These are phyloP conservation scores for Megamerina dolium DNA, from an alignment of 2,888 invertebrate species.

Conservation along the genomic window DNA sequence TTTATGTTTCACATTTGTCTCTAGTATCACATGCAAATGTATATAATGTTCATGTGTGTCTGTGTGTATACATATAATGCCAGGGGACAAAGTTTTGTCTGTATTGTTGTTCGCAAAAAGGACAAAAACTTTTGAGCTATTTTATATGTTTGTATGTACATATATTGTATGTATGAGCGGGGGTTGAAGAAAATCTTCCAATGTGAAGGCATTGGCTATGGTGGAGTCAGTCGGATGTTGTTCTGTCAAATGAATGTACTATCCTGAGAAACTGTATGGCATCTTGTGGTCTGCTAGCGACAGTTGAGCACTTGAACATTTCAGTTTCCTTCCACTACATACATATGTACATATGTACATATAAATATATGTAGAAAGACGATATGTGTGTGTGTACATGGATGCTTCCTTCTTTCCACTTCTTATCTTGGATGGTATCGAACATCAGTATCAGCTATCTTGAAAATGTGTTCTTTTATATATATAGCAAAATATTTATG, in stretches of 20 bases:
- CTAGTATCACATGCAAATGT: slow-evolving; percentile 1
- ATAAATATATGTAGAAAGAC: neutral
- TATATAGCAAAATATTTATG: no score
- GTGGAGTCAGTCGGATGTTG: slow-evolving; percentile 9
- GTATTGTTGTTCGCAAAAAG: slow-evolving; percentile 13
- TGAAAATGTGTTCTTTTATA: no score
- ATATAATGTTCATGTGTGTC: slow-evolving; percentile 1
- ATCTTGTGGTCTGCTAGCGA: slow-evolving; percentile 41
- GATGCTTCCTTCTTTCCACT: no score
- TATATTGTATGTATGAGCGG: no score
- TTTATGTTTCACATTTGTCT: neutral
- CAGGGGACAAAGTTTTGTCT: no score
- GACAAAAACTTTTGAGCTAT: slow-evolving; percentile 15
- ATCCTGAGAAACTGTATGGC: slow-evolving; percentile 29
- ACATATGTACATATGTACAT: neutral
- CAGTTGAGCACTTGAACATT: slow-evolving; percentile 42
- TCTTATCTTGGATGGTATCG: no score
- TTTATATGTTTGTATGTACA: slow-evolving; percentile 1
- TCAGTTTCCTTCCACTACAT: no score
- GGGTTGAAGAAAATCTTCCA: no score
- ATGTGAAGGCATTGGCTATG: no score
- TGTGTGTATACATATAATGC: slow-evolving; percentile 6
- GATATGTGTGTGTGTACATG: neutral
- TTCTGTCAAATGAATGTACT: slow-evolving; percentile 18
- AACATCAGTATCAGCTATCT: no score